Evolutionary conservation across 1,140 invertebrate genomes (phyloP), one percentile per base, ranked within the genome.

Genomic region (Eriosoma lanigerum): DNA sequence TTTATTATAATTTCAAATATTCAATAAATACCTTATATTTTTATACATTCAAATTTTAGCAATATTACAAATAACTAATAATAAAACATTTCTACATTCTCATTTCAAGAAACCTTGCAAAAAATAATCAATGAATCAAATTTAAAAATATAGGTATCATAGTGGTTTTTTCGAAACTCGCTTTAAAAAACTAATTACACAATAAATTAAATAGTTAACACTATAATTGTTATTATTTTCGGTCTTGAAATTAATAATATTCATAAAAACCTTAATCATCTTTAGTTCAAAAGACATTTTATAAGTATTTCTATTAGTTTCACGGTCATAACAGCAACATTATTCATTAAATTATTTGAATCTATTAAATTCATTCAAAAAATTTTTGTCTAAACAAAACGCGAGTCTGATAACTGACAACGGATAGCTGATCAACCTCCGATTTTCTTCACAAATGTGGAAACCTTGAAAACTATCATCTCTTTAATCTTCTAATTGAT

Each of bases 381-480:
- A 52, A 72, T 19, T 17, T 17, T 12, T 72, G 9, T 52, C 9
- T 29, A 13, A n/a, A n/a, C 6, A 26, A 52, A 29, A 29, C 9
- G 26, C 19, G 0, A 17, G 3, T 19, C 8, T 72, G 26, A 72
- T 68, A n/a, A 8, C 68, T 52, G 24, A 52, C 8, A 4, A n/a
- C n/a, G n/a, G n/a, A 19, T 6, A 54, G 5, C 5, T 12, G 26
- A 38, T 38, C 9, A 72, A 60, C 56, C 44, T 78, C 44, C 38
- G 46, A 78, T 60, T 46, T 48, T 78, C 24, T 12, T 48, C 32
- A 58, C 24, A 62, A 60, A 56, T 29, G 9, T 46, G 24, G 56
- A 48, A 78, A 62, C 75, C 75, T 78, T 78, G 56, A 60, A 62
- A 24, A 29, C 29, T 21, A 78, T 60, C 75, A 29, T 29, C 75